Base-by-base conservation (phyloP, 2,888 invertebrate species). In the Melipona bicolor region DNA sequence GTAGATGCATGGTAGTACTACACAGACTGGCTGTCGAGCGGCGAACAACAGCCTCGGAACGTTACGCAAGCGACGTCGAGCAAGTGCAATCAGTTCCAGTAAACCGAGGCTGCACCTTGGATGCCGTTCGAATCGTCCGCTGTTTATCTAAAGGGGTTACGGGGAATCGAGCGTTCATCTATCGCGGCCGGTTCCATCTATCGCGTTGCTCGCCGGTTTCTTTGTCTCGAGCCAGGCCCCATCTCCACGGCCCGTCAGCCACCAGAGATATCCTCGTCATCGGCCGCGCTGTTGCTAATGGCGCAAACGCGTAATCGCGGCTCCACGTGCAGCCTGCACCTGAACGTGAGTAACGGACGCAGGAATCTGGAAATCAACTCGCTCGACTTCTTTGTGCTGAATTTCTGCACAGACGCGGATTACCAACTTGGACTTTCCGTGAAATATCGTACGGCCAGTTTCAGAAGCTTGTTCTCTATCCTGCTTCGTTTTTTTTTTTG, bases 321-420 rank as follows among this genome's bases (percentile, higher is more conserved):
- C 88, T 90, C 90, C 93, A 93, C 93, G 93, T 93, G 93, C 92
- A 84, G 75, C 69, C 88, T 89, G 92, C 93, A 93, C 92, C 92
- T 92, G 92, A 92, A 91, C 91, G 92, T 93, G 93, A 93, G 91
- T 92, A 93, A 93, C 89, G 85, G 89, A 83, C 87, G 27, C 9
- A 61, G 61, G 27, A 32, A 32, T 64, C 1, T 64, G 21, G 13
- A 36, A 64, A 64, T 43, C 21, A 4, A 19, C 27, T 13, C 4
- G 13, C 2, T 32, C 13, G 56, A 19, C 2, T 43, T 9, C 43
- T 43, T 43, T 43, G 43, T 43, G 43, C 1, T 9, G 9, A 43
- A 43, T 43, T 43, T 43, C 9, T 11, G 1, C 11, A 0, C 43
- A 9, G 9, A 43, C 1, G 36, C 43, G 43, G 9, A 43, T 9